Evolutionary conservation across 1,140 invertebrate genomes (phyloP), one percentile per base, ranked within the genome.

Genomic region (Cotesia vestalis): DNA sequence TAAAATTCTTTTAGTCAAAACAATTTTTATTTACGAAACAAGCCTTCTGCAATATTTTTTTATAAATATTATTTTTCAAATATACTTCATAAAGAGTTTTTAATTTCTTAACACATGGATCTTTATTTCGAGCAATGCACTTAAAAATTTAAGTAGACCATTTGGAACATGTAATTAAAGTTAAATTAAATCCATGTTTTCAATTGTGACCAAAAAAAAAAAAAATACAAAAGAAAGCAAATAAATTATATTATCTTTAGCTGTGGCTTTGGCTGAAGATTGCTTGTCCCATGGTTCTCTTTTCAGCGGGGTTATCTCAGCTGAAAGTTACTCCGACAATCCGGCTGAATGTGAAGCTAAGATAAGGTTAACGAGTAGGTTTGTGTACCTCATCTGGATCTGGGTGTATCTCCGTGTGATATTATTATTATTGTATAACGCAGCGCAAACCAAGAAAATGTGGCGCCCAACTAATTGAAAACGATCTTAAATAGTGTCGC

Each of bases 341-440:
- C 69, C 69, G 61, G 69, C 51, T 57, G 60, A 66, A 69, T 62
- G 53, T 40, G 59, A 69, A 40, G 6, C 34, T 20, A 57, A 71
- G 75, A 73, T 76, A 76, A 73, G 69, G 68, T 71, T 76, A 70
- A 73, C 69, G 66, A 73, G 68, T 71, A 61, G 55, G 66, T 68
- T 52, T 61, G 63, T 61, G 63, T 57, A 51, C 52, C 64, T 74
- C 51, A 46, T 46, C 40, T 46, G 2, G 40, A 46, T 46, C 40
- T 46, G 0, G 40, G 40, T 46, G 40, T 46, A 46, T 46, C 40
- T 46, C 6, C 5, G 5, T 46, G 40, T 46, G 11, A 6, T 46
- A 46, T 46, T 46, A 46, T 27, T 27, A 27, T 27, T 46, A 46
- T 46, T 46, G 40, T 5, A 8, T 11, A 9, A 11, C 40, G 38